Base-by-base conservation (phyloP, 2,888 invertebrate genomes). In the Calameuta idolon region DNA sequence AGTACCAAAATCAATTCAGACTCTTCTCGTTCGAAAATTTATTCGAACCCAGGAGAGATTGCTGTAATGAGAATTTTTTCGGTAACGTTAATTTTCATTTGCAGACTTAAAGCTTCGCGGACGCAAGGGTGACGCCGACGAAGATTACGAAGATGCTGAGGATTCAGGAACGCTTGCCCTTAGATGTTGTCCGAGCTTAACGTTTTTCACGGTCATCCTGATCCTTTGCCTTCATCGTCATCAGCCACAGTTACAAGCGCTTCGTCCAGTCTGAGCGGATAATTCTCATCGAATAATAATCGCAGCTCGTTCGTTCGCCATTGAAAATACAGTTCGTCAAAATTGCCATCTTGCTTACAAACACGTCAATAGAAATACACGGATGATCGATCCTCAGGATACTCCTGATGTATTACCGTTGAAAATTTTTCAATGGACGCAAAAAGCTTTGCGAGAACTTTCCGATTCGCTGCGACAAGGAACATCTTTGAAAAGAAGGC, bases 41-140 rank as follows among this genome's bases (percentile, higher is more conserved):
- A 34, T 23, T 71, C 31, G 31, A 71, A 71, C 30, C 0, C 12
- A 5, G 31, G 12, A 31, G 33, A 33, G 34, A 34, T 34, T 31
- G 4, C 12, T n/a, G 12, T 31, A 71, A 30, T 34, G 31, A 9
- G 79, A 80, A 79, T 84, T 80, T 76, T 83, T 80, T 4, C 1
- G 30, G 33, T 15, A 23, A 34, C 30, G 34, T 69, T 71, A 5
- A 5, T 30, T 34, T 69, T 71, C 12, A 30, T 78, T 83, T 82
- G 55, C 85, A 90, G 90, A 90, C 80, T 80, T 89, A 68, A 89
- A 90, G 79, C 85, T 89, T 12, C 89, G 90, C 31, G 87, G 90
- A 75, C 88, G 88, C 31, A 90, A 90, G 80, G 89, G 88, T 82
- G 85, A 87, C 79, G 83, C 81, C 83, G 86, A 83, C 69, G 87